phyloP scores from a whole-genome alignment of 2,888 invertebrate species.

The Eutolmus rufibarbis region DNA sequence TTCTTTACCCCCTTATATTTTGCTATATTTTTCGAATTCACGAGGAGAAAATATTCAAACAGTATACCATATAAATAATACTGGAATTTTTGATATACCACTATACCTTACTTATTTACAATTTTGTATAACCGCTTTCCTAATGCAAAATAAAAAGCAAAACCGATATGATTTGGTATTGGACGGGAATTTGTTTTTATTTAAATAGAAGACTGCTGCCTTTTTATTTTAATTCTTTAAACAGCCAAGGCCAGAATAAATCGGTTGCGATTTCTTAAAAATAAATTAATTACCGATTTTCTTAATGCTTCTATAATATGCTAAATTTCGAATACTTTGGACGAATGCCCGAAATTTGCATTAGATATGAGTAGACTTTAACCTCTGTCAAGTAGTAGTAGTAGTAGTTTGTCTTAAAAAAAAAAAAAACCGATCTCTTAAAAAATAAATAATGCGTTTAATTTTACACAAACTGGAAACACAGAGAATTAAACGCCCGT shows the following conservation, averaged over 20 bases:
- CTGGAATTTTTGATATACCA: no score
- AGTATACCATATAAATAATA: no score
- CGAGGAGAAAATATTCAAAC: no score
- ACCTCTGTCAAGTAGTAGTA: no score
- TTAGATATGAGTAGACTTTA: no score
- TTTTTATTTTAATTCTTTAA: not conserved
- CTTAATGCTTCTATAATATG: not conserved
- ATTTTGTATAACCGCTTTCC: not conserved
- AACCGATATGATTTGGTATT: not conserved
- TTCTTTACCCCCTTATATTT: not conserved
- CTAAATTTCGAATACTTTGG: no score
- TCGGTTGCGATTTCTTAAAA: not conserved
- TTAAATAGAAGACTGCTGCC: not conserved
- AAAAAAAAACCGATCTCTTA: not conserved
- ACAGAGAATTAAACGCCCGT: not conserved
- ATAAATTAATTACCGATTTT: no score
- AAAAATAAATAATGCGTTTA: not conserved
- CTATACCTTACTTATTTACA: not conserved
- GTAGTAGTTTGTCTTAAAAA: not conserved
- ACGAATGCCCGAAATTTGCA: no score
- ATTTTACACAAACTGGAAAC: no score
- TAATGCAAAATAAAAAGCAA: not conserved
- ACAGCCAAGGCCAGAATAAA: not conserved
- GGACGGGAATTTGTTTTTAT: not conserved
- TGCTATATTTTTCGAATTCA: no score